Percentiles rank a stretch among this genome's conserved stretches.
Conservation (phyloP, 64 coral and sea anemone genomes). For the Stichodactyla mertensii region DNA sequence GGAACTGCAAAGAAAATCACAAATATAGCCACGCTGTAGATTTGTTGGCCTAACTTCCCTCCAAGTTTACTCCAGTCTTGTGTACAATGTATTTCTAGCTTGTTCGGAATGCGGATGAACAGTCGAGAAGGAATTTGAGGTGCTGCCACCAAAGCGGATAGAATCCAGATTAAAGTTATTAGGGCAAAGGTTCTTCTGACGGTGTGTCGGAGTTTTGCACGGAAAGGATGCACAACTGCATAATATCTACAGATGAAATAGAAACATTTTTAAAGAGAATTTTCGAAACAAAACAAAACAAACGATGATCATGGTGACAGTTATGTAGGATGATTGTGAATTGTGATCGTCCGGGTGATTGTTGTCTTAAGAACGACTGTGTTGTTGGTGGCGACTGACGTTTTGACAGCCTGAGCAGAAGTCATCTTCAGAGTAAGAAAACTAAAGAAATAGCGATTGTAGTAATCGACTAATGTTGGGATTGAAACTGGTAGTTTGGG, state of each 20-base stretch:
- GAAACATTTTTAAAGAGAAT: neutral
- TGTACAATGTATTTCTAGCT: neutral
- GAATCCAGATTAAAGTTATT: slow-evolving; percentile 62
- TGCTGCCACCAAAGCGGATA: slow-evolving; percentile 33
- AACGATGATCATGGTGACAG: too few relatives aligned
- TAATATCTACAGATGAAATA: slow-evolving; percentile 32
- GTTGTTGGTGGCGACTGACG: too few relatives aligned
- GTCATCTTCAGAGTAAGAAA: too few relatives aligned
- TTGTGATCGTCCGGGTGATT: too few relatives aligned
- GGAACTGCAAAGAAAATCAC: slow-evolving; percentile 63
- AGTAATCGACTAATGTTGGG: too few relatives aligned
- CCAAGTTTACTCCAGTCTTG: slow-evolving; percentile 61
- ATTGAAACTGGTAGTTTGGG: too few relatives aligned
- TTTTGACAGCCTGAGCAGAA: too few relatives aligned
- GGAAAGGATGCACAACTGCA: slow-evolving; percentile 69
- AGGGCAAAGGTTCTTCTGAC: slow-evolving; percentile 29
- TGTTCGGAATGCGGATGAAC: neutral
- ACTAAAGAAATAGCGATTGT: too few relatives aligned
- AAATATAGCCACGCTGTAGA: slow-evolving; percentile 58
- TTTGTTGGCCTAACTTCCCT: slow-evolving; percentile 27
- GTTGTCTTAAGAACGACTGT: too few relatives aligned
- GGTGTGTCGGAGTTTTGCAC: slow-evolving; percentile 47
- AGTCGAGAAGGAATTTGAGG: slow-evolving; percentile 34
- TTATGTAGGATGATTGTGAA: too few relatives aligned
- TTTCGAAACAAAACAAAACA: too few relatives aligned